phyloP scores from a whole-genome alignment of 2,113 vertebrate genomes.

The Kryptolebias marmoratus region DNA sequence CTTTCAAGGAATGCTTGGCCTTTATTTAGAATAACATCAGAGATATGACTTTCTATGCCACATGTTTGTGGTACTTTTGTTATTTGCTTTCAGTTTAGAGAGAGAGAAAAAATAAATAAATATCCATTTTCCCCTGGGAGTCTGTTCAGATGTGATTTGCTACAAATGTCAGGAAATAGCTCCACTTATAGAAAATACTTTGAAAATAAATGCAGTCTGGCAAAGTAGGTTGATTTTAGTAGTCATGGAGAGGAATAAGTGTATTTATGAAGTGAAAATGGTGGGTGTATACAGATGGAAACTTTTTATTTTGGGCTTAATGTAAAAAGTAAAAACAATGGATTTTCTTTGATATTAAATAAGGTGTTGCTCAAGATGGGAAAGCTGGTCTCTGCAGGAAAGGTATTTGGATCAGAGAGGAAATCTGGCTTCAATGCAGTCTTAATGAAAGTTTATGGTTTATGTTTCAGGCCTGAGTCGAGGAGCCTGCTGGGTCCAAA shows the following conservation, averaged over 20 bases:
- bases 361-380: constrained; percentile 22
- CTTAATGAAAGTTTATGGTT: constrained; percentile 30
- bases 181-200: neutral
- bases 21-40: neutral
- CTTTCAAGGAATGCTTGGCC: no score
- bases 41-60: no score
- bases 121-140: neutral
- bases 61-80: neutral
- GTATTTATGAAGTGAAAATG: constrained; percentile 19
- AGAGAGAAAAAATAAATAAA: neutral
- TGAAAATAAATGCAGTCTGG: neutral
- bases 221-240: neutral
- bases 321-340: constrained; percentile 28
- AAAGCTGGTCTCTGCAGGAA: constrained; percentile 31
- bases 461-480: constrained; percentile 24
- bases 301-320: constrained; percentile 19
- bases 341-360: constrained; percentile 32
- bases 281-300: constrained; percentile 6
- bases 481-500: constrained; percentile 5
- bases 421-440: constrained; percentile 36
- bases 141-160: neutral
- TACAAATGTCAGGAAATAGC: neutral
- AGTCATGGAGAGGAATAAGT: constrained; percentile 12
- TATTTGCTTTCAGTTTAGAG: neutral
- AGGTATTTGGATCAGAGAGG: constrained; percentile 33